Evolutionary conservation across 2,888 invertebrate species (phyloP).

Genomic region (Nomada fabriciana): DNA sequence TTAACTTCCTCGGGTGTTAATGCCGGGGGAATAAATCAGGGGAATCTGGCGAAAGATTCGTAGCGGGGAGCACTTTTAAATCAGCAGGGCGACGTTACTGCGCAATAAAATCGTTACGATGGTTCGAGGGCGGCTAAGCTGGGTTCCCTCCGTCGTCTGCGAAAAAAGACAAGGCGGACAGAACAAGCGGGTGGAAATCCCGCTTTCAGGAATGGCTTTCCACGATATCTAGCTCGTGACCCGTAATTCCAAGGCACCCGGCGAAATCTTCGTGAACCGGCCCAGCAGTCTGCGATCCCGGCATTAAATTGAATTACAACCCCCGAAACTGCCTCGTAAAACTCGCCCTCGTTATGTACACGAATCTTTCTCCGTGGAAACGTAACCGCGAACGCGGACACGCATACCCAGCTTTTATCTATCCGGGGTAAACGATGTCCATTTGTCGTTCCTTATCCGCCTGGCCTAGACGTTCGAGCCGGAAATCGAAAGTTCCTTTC

Average conservation of each 20-base stretch:
- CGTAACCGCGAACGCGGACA: conserved; percentile 26
- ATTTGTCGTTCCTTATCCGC: conserved; percentile 39
- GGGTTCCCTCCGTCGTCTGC: not conserved
- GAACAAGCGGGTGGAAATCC: conserved; percentile 11
- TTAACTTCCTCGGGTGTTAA: not conserved
- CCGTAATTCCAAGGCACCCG: conserved; percentile 49
- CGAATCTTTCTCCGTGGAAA: conserved; percentile 39
- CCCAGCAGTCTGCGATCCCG: conserved; percentile 50
- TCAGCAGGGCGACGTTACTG: conserved; percentile 23
- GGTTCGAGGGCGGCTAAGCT: not conserved
- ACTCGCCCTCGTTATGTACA: conserved; percentile 62
- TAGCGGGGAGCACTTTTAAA: conserved; percentile 6
- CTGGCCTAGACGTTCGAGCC: conserved; percentile 22
- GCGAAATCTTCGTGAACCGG: conserved; percentile 46
- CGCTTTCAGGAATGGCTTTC: not conserved
- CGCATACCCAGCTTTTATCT: conserved; percentile 29
- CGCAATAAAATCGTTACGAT: conserved; percentile 16
- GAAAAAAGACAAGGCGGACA: not conserved
- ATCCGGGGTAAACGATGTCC: conserved; percentile 49
- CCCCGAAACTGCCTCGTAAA: conserved; percentile 64
- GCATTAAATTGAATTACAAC: conserved; percentile 72
- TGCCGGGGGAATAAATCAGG: too few species aligned
- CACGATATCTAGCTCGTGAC: conserved; percentile 17
- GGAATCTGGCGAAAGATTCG: not conserved
- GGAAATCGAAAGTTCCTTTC: conserved; percentile 44